Conservation (phyloP, 2,113 vertebrate genomes). For the Myxocyprinus asiaticus region DNA sequence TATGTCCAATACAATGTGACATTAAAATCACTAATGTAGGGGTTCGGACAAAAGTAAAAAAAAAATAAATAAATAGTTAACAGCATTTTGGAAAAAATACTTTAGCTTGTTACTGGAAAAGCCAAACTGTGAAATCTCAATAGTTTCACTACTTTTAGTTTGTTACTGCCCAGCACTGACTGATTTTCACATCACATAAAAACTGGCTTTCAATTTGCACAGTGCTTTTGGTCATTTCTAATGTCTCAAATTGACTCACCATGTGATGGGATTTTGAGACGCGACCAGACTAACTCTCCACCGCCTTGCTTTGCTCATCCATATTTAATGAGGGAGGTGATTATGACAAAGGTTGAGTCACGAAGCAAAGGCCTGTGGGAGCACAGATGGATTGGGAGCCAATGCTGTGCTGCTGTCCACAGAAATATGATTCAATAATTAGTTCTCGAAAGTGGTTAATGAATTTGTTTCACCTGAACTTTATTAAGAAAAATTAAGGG, state of each 20-base stretch:
- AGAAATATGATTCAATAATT: conserved; percentile 24
- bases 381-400: neutral
- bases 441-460: conserved; percentile 1
- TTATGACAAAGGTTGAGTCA: conserved; percentile 2
- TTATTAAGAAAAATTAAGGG: neutral
- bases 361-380: conserved; percentile 11
- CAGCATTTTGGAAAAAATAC: no score
- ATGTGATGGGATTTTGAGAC: no score
- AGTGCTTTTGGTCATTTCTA: neutral
- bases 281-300: neutral
- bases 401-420: neutral
- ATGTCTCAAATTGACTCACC: neutral
- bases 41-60: no score
- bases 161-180: no score
- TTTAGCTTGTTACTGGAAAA: no score
- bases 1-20: no score
- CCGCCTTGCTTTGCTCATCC: conserved; percentile 26
- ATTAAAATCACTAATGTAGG: no score
- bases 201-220: neutral
- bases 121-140: no score
- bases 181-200: neutral
- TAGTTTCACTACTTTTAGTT: no score
- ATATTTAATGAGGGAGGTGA: conserved; percentile 38
- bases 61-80: no score
- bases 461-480: neutral